Base-by-base conservation (phyloP, 2,888 invertebrate species). In the Heterodera filipjevi region DNA sequence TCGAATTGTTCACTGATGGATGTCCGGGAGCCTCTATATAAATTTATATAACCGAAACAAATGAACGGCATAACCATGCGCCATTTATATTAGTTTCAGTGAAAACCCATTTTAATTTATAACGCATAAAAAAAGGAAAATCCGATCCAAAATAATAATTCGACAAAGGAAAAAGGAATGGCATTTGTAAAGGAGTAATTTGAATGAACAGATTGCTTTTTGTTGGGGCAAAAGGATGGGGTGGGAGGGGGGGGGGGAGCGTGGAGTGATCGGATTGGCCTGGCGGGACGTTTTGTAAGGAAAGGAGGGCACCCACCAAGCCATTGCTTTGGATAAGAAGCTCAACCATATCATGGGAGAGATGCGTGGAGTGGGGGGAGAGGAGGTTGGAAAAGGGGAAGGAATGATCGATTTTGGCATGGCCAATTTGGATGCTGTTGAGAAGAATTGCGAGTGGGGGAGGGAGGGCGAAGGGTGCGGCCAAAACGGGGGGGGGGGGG, bases 331-430 rank as follows among this genome's bases (percentile, higher is more conserved):
- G 49, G 49, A 12, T n/a, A 12, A 49, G 49, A 49, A 49, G 49
- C 49, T 14, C 49, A 14, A 3, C 19, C 49, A 49, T 10, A 49
- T 14, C 59, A 27, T 59, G 59, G 59, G 59, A 16, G n/a, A 49
- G 49, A 22, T 16, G 49, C 19, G 49, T 16, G 49, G 59, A n/a
- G n/a, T 22, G 59, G 53, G 59, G 59, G 49, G 49, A 19, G 49
- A 16, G 49, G 16, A 19, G 49, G 49, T 3, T 3, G 22, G n/a
- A 27, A 27, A 27, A 59, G 22, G n/a, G 59, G 27, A 27, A 59
- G 59, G 59, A 59, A 27, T 59, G 59, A 59, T 59, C 59, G 59
- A 59, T 59, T 59, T 59, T n/a, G 59, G 59, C 59, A 59, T 59
- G 59, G 59, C 59, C 49, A 49, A 49, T 49, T 49, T 49, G 49